Conservation (phyloP, 64 coral and sea anemone genomes). For the Montipora cactus region DNA sequence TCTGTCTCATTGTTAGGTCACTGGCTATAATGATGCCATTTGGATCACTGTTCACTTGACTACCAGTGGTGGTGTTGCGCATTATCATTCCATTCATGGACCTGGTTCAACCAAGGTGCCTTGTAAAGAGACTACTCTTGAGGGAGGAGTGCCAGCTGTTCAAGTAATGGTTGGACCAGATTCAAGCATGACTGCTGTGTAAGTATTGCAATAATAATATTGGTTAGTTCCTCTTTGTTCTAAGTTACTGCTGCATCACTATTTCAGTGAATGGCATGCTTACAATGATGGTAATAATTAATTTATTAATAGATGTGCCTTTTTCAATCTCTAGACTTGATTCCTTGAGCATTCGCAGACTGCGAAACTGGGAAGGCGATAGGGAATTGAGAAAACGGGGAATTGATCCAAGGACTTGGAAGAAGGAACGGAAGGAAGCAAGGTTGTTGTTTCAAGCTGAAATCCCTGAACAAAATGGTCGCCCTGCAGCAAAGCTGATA, state of each 20-base stretch:
- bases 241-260: background rate
- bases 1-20: slow-evolving; percentile 50
- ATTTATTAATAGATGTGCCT: background rate
- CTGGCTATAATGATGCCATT: slow-evolving; percentile 81
- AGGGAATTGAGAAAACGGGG: slow-evolving; percentile 95
- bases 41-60: slow-evolving; percentile 96
- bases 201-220: slow-evolving; percentile 27
- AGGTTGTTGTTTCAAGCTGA: slow-evolving; percentile 95
- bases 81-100: slow-evolving; percentile 97
- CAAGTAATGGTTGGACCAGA: slow-evolving; percentile 95
- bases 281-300: too few species aligned
- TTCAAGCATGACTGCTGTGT: slow-evolving; percentile 97
- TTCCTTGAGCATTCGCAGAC: slow-evolving; percentile 92
- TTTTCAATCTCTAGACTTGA: slow-evolving; percentile 68
- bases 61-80: slow-evolving; percentile 87
- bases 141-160: slow-evolving; percentile 88
- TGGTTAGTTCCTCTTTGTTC: too few species aligned
- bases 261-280: background rate
- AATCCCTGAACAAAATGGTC: slow-evolving; percentile 74
- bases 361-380: slow-evolving; percentile 97
- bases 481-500: slow-evolving; percentile 66
- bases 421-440: slow-evolving; percentile 96
- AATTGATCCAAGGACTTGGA: slow-evolving; percentile 95
- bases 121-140: slow-evolving; percentile 85
- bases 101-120: slow-evolving; percentile 99